Percentiles rank a stretch among this genome's conserved stretches.
These are phyloP conservation scores for Sesia bembeciformis DNA, from an alignment of 2,888 invertebrate species.

Conservation along the genomic window DNA sequence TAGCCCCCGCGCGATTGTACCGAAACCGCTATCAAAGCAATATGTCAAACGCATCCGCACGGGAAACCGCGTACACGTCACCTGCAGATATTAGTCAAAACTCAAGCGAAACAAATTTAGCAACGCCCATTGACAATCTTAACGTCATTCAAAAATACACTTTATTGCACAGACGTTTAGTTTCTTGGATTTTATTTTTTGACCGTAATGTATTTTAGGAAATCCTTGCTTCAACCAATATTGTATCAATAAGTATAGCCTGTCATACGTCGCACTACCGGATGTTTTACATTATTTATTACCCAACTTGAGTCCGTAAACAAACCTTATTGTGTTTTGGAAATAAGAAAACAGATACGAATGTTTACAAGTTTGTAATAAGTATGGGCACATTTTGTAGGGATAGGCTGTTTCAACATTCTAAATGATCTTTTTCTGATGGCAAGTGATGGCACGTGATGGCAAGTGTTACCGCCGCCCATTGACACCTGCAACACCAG, in stretches of 20 bases:
- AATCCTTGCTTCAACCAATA: slow-evolving; percentile 22
- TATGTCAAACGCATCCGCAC: slow-evolving; percentile 65
- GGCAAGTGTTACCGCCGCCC: too few relatives aligned
- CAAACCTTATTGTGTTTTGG: slow-evolving; percentile 4
- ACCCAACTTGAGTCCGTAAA: slow-evolving; percentile 19
- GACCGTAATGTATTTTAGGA: neutral
- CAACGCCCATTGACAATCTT: slow-evolving; percentile 11
- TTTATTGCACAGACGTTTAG: slow-evolving; percentile 11
- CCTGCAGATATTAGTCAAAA: slow-evolving; percentile 73
- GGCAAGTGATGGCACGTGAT: too few relatives aligned
- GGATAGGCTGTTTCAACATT: too few relatives aligned
- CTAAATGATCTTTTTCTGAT: too few relatives aligned
- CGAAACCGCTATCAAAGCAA: slow-evolving; percentile 59
- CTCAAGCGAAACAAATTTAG: slow-evolving; percentile 36
- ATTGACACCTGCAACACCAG: too few relatives aligned
- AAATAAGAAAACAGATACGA: neutral
- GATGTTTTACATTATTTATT: slow-evolving; percentile 28
- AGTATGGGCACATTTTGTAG: too few relatives aligned
- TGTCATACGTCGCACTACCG: slow-evolving; percentile 44
- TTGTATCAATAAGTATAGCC: slow-evolving; percentile 54
- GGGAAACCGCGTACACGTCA: slow-evolving; percentile 58
- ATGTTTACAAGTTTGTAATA: neutral
- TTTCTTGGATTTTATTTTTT: slow-evolving; percentile 1
- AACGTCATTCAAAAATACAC: slow-evolving; percentile 15
- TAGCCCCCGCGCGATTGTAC: slow-evolving; percentile 41